Evolutionary conservation across 2,797 vertebrate genomes (phyloP), one percentile per base, ranked within the genome.

Genomic region (Sphenodon punctatus): DNA sequence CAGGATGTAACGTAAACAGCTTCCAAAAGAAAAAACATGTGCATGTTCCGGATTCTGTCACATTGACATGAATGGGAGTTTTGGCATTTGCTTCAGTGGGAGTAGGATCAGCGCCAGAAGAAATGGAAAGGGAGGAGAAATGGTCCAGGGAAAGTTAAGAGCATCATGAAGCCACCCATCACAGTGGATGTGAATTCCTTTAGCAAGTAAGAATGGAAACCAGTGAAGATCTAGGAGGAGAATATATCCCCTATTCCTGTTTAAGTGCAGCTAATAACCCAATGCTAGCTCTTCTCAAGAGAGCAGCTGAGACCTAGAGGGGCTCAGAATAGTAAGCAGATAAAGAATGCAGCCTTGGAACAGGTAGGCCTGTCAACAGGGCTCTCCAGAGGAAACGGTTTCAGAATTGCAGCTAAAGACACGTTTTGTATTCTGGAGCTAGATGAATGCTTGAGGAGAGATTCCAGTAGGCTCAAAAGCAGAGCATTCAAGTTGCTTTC

Each of bases 11-110:
- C 38, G 41, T 64, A 89, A 85, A 87, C 67, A 56, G 78, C 86
- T 89, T 88, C 85, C 83, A 85, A 72, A 85, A 68, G 71, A 83
- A 90, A 90, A 83, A 38, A n/a, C 67, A 72, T 55, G 65, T 75
- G 73, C 86, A 65, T 4, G 7, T 46, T 79, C 63, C 43, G 78
- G 73, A 78, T 75, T 48, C 17, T 56, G 75, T 58, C 58, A 23
- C n/a, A 13, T 14, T 10, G 61, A 10, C 60, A 51, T 59, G 12
- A 42, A n/a, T 25, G 66, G 59, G 12, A 61, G 4, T 55, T 66
- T 73, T 51, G 58, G 64, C 22, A 59, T 61, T 56, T 38, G 13
- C 22, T 38, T 12, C 27, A 23, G 55, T 9, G 5, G 39, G 27
- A 72, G 27, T 22, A 32, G 13, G 27, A 68, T 22, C 13, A 5